These are phyloP conservation scores for Poeciliopsis presidionis DNA, from an alignment of 2,797 vertebrate genomes.

Conservation along the genomic window DNA sequence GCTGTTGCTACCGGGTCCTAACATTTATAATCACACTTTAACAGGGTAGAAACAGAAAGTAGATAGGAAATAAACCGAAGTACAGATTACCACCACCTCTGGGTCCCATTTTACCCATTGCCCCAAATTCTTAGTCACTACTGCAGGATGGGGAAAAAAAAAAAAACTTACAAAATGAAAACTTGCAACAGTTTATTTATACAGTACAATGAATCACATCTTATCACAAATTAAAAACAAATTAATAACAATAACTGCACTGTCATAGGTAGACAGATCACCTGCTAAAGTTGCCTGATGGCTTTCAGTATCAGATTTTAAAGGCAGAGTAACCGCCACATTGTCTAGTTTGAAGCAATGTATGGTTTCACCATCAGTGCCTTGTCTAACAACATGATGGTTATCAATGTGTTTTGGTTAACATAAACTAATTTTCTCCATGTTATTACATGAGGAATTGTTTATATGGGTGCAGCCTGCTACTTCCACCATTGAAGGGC, in stretches of 20 bases:
- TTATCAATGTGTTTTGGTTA: not conserved
- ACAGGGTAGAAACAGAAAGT: not conserved
- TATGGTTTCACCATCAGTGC: not conserved
- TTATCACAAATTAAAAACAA: no score
- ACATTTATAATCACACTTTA: not conserved
- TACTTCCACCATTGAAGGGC: not conserved
- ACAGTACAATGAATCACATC: not conserved
- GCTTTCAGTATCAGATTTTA: not conserved
- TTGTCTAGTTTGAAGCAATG: not conserved
- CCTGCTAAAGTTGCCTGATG: not conserved
- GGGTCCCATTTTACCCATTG: not conserved
- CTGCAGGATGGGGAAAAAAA: no score
- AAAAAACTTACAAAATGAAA: not conserved
- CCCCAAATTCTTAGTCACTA: not conserved
- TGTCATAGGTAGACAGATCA: not conserved
- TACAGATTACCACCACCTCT: not conserved
- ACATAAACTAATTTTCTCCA: not conserved
- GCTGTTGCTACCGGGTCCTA: not conserved
- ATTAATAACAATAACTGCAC: not conserved
- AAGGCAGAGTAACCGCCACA: not conserved
- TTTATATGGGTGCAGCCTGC: not conserved
- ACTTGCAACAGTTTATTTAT: not conserved
- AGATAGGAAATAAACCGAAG: not conserved
- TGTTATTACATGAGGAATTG: not conserved
- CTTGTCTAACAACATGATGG: not conserved